A percentile compares a stretch with the other conserved stretches of the same genome.
These are phyloP conservation scores for Lutraria lutraria DNA, from an alignment of 2,888 invertebrate species.

Conservation along the genomic window DNA sequence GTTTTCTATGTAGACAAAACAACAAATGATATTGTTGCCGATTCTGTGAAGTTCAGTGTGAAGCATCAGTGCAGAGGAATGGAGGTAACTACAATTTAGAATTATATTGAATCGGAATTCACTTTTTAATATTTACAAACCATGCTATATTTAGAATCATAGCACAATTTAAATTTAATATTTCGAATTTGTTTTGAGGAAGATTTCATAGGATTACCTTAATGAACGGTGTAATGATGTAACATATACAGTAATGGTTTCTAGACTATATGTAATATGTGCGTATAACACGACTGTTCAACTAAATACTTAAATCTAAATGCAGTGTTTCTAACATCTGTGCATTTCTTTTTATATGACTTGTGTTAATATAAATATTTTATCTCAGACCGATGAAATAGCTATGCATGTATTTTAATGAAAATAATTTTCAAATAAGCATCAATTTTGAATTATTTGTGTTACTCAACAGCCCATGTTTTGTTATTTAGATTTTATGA, in stretches of 20 bases:
- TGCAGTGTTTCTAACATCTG: too few relatives aligned
- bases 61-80: slow-evolving; percentile 42
- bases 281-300: too few relatives aligned
- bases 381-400: too few relatives aligned
- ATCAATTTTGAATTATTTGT: too few relatives aligned
- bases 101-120: background rate
- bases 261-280: too few relatives aligned
- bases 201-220: background rate
- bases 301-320: too few relatives aligned
- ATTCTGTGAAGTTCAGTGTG: slow-evolving; percentile 48
- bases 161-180: background rate
- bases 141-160: background rate
- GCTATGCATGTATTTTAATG: too few relatives aligned
- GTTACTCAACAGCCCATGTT: too few relatives aligned
- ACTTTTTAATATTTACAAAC: background rate
- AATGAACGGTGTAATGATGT: background rate
- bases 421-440: too few relatives aligned
- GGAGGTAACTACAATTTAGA: slow-evolving; percentile 33
- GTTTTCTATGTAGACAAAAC: slow-evolving; percentile 48
- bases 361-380: too few relatives aligned
- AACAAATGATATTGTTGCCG: slow-evolving; percentile 39
- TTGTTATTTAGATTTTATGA: too few relatives aligned
- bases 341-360: too few relatives aligned
- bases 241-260: background rate
- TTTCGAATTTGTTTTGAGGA: background rate